Base-by-base conservation (phyloP, 2,888 invertebrate genomes). In the Agrotis puta region DNA sequence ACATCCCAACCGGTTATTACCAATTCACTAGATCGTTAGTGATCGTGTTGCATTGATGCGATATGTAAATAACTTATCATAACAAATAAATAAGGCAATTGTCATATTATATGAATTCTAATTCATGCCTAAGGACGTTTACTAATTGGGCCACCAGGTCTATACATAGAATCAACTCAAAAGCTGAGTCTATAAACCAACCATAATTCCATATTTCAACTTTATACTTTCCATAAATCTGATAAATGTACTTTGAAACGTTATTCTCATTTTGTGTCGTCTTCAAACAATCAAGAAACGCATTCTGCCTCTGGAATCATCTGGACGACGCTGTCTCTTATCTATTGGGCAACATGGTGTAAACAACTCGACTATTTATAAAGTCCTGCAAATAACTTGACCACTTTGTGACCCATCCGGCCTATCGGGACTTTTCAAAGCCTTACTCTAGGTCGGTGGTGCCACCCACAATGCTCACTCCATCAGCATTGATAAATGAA, bases 1-100 rank as follows among this genome's bases (percentile, higher is more conserved):
- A 94, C 90, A 93, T 93, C 91, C 64, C 83, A 80, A 91, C 95
- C 86, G 88, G 94, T 91, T 89, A 89, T 84, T 84, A 90, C 94
- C 85, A 87, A 94, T 90, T 89, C 73, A 77, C 83, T 89, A 81
- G 85, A 89, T 90, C 88, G 85, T 88, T 90, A 87, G 79, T 82
- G 76, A 85, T 85, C 82, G 70, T 75, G 82, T 70, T 82, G 82
- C 82, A 85, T 81, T 81, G 74, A 79, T 86, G 82, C 83, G 75
- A 62, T 77, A 67, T 81, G 68, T 86, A 82, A 82, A 81, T 61
- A 58, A 48, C 33, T 64, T 74, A 84, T 71, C 51, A 67, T 9
- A 74, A 51, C 47, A 51, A 47, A 67, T 69, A 63, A 39, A 62
- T 77, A 51, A n/a, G 57, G 47, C 22, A 33, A 33, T 22, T 27